phyloP scores from a whole-genome alignment of 1,140 invertebrate genomes.

The Pinna nobilis region DNA sequence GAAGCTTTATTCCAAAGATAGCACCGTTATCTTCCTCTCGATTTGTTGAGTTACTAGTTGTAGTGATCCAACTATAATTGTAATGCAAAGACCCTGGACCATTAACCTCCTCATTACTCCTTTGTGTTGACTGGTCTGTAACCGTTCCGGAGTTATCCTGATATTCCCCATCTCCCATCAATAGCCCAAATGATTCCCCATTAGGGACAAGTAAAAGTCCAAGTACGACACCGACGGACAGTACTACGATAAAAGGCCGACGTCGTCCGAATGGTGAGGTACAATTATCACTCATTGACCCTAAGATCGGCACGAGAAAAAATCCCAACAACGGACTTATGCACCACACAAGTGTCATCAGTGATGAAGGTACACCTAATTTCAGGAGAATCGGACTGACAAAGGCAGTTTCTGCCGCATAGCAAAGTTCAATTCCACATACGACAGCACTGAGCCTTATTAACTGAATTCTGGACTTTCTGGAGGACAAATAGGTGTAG shows the following conservation, averaged over 20 bases:
- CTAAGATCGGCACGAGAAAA: constrained; percentile 93
- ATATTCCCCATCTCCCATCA: constrained; percentile 78
- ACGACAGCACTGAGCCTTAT: constrained; percentile 93
- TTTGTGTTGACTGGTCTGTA: not conserved
- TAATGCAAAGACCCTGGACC: not conserved
- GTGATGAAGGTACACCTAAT: constrained; percentile 91
- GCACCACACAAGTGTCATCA: constrained; percentile 97
- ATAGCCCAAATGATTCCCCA: constrained; percentile 87
- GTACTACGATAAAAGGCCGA: constrained; percentile 91
- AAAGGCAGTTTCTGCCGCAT: constrained; percentile 97
- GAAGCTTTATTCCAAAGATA: constrained; percentile 10
- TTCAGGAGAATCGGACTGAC: constrained; percentile 95
- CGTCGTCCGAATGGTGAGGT: constrained; percentile 86
- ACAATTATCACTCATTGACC: constrained; percentile 94
- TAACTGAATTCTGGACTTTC: constrained; percentile 88
- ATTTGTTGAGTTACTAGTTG: not conserved
- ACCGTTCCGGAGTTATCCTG: not conserved
- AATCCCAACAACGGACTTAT: constrained; percentile 85
- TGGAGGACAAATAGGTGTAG: constrained; percentile 38
- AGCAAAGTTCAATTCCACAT: constrained; percentile 98
- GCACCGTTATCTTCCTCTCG: not conserved
- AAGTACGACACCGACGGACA: constrained; percentile 89
- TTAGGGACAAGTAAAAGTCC: constrained; percentile 83
- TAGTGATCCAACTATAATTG: not conserved
- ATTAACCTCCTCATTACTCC: not conserved